Evolutionary conservation across 2,888 invertebrate species (phyloP), one percentile per base, ranked within the genome.

Genomic region (Yponomeuta evonymella): DNA sequence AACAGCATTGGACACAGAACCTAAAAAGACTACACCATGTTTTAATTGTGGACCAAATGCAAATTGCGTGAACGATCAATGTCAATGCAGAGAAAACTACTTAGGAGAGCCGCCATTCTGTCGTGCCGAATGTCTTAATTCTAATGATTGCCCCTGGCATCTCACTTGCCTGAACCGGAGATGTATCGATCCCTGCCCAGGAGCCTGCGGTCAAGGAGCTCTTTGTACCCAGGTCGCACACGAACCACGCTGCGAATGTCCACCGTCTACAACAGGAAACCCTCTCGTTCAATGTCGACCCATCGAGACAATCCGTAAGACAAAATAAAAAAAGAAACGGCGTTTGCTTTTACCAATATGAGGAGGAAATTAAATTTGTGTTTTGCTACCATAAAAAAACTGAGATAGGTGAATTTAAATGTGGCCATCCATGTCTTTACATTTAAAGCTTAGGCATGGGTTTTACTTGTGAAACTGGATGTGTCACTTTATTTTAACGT

Each of bases 31-130:
- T 81, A 94, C 94, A 77, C 89, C 93, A 12, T 95, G 95, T 79
- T 89, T 92, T 30, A 93, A 96, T 81, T 97, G 97, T 80, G 97
- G 97, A n/a, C 93, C 94, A 0, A 95, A 96, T 81, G 94, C 96
- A 48, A 94, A 95, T 77, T 96, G 96, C 78, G 88, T 94, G 10
- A 93, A 94, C 80, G 94, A 94, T 8, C 93, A 93, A 63, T 96
- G 96, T 82, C 94, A 94, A 74, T 96, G 96, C 79, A 85, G 93
- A 71, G 85, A 93, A 11, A 94, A 94, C 79, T 94, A 94, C 83
- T 92, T 94, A 72, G 97, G 96, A 75, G 93, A 94, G 78, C 96
- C 96, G 67, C 96, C 95, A 77, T 95, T 94, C 75, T 96, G 96
- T 82, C 93, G 94, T 75, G 95, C 95, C 48, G 96, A 96, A 84